Conservation (phyloP, 2,797 vertebrate species). For the Pteronotus mesoamericanus region DNA sequence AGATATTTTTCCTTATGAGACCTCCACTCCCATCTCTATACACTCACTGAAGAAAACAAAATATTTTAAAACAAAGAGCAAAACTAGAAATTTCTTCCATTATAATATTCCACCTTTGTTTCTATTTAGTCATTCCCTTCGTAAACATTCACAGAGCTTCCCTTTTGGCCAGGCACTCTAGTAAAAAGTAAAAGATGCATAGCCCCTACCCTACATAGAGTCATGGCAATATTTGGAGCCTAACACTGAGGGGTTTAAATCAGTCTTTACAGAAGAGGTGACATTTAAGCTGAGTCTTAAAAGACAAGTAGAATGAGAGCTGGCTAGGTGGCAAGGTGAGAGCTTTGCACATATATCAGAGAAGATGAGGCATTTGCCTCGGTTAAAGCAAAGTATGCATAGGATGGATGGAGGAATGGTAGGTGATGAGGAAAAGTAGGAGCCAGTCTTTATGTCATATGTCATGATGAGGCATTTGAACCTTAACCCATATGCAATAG, state of each 20-base stretch:
- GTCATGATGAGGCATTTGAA: neutral
- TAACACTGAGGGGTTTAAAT: neutral
- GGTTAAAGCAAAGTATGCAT: neutral
- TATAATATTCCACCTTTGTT: neutral
- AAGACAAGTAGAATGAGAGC: neutral
- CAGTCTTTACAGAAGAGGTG: neutral
- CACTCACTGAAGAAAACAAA: neutral
- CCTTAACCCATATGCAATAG: neutral
- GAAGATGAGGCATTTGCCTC: neutral
- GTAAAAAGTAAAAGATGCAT: neutral
- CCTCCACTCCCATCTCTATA: neutral
- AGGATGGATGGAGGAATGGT: neutral
- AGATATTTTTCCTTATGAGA: neutral
- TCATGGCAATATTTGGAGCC: neutral
- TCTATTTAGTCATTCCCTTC: neutral
- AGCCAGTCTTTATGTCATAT: neutral
- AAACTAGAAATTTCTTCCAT: neutral
- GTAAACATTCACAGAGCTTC: neutral
- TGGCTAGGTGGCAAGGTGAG: neutral
- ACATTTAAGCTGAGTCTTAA: neutral
- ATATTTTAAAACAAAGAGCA: neutral
- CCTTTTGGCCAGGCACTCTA: neutral
- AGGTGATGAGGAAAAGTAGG: neutral
- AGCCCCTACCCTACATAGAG: neutral
- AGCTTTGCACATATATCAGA: neutral